phyloP scores from a whole-genome alignment of 2,888 invertebrate species.

The Bunonema sp. region DNA sequence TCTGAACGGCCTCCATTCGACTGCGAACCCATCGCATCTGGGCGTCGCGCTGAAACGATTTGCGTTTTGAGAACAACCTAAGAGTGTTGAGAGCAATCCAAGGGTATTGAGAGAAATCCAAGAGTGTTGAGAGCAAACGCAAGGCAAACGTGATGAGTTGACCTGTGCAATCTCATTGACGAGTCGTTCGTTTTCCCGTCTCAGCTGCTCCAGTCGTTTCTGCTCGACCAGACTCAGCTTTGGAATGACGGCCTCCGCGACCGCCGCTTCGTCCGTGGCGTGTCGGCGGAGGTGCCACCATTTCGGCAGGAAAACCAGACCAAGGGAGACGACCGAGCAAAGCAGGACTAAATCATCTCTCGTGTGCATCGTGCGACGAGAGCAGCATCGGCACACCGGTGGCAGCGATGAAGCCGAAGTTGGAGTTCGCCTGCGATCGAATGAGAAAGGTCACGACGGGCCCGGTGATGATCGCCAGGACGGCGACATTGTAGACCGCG shows the following conservation, averaged over 20 bases:
- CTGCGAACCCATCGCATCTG: no score
- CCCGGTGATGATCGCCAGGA: constrained; percentile 87
- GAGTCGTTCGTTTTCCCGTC: constrained; percentile 84
- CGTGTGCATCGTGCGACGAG: background rate
- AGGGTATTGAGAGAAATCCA: no score
- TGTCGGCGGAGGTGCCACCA: constrained; percentile 59
- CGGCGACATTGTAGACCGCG: constrained; percentile 98
- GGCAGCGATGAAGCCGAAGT: constrained; percentile 83
- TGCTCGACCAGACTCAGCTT: constrained; percentile 49
- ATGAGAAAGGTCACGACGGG: constrained; percentile 84
- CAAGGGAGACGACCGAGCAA: constrained; percentile 94
- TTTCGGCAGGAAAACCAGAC: constrained; percentile 93
- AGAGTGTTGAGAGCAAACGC: no score
- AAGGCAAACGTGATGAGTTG: no score
- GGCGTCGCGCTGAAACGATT: no score
- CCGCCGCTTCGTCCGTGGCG: background rate
- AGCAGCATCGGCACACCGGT: constrained; percentile 45
- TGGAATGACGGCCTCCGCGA: background rate
- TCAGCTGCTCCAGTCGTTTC: constrained; percentile 75
- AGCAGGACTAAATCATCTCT: constrained; percentile 59
- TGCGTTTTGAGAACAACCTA: no score
- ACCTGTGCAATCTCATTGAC: constrained; percentile 65
- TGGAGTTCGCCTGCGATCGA: constrained; percentile 87
- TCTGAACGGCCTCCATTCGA: no score
- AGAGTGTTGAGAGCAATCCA: no score